Percentiles rank a stretch among this genome's conserved stretches.
These are phyloP conservation scores for Drosophila paucipuncta DNA, from an alignment of 2,888 invertebrate genomes.

Conservation along the genomic window DNA sequence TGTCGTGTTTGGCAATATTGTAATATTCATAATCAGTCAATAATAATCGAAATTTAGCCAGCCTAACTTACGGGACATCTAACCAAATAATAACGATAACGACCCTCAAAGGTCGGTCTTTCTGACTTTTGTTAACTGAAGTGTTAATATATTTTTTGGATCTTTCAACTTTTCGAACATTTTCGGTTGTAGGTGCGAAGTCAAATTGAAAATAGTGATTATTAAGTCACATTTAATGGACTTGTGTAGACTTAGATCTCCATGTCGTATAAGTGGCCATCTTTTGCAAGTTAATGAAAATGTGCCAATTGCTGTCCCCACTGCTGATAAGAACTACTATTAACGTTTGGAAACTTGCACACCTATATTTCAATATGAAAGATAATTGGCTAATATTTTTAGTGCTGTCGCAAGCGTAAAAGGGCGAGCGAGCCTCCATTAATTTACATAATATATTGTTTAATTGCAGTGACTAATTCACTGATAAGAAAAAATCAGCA, in stretches of 20 bases:
- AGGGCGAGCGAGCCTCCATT: not conserved
- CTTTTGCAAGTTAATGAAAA: not conserved
- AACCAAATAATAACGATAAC: too few species aligned
- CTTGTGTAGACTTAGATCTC: not conserved
- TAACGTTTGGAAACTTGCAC: not conserved
- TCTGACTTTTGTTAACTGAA: too few species aligned
- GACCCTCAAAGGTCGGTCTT: too few species aligned
- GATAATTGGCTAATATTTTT: not conserved
- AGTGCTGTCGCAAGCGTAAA: not conserved
- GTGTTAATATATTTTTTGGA: too few species aligned
- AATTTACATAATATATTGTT: not conserved
- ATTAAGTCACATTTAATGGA: not conserved
- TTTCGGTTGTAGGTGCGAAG: not conserved
- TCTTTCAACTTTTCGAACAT: not conserved
- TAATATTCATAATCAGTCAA: not conserved
- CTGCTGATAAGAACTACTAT: not conserved
- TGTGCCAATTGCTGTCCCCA: not conserved
- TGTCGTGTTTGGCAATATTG: not conserved
- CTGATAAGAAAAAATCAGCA: conserved; percentile 7
- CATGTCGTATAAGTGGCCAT: not conserved
- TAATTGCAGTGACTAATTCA: not conserved
- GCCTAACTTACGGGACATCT: too few species aligned
- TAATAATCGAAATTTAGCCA: too few species aligned
- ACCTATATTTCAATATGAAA: not conserved
- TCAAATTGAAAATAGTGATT: not conserved